These are phyloP conservation scores for Tiaroga cobitis DNA, from an alignment of 2,797 vertebrate genomes.

Conservation along the genomic window DNA sequence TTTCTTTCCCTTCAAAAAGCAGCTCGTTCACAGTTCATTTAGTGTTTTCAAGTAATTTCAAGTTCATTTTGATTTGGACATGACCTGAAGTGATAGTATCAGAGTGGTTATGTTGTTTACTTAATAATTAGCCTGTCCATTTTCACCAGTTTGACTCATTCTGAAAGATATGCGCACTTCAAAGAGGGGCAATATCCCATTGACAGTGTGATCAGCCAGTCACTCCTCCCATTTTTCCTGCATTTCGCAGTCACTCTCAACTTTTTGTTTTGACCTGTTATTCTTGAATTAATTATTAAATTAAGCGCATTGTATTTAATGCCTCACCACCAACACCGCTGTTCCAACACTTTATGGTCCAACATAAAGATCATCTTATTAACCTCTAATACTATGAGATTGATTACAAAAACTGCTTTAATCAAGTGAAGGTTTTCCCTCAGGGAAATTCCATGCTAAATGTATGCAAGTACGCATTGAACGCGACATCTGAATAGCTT, in stretches of 20 bases:
- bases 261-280: background rate
- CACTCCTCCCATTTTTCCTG: background rate
- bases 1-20: background rate
- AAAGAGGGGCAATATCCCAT: background rate
- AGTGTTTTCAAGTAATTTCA: background rate
- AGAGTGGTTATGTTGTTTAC: background rate
- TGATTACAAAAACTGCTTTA: background rate
- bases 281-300: constrained; percentile 7
- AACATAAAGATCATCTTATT: background rate
- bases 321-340: background rate
- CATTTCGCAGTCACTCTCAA: background rate
- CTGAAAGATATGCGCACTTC: background rate
- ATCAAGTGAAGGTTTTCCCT: background rate
- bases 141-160: background rate
- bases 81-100: background rate
- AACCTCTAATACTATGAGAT: background rate
- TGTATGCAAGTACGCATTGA: background rate
- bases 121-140: background rate
- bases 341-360: background rate
- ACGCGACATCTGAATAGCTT: constrained; percentile 6
- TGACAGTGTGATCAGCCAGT: background rate
- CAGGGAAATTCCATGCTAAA: background rate
- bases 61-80: background rate
- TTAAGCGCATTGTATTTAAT: background rate
- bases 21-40: background rate